Percentiles rank a stretch among this genome's conserved stretches.
These are phyloP conservation scores for Parazoanthus darwini DNA, from an alignment of 92 coral and sea anemone species.

Conservation along the genomic window DNA sequence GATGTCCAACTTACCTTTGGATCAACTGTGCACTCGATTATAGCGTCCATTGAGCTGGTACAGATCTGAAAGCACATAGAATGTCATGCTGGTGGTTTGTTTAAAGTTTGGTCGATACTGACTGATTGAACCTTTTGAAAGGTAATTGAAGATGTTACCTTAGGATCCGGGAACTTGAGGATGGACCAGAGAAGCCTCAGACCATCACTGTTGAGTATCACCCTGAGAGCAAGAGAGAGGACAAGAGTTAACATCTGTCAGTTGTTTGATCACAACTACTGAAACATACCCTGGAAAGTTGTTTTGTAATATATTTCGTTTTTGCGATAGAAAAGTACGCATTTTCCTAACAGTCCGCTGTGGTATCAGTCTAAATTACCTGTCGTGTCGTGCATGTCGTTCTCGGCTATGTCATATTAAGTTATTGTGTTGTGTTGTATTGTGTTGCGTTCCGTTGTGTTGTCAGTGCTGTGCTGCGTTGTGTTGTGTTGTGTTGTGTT, in stretches of 20 bases:
- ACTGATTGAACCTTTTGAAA: background rate
- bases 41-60: constrained; percentile 75
- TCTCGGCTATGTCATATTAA: background rate
- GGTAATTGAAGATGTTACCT: constrained; percentile 46
- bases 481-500: background rate
- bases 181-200: constrained; percentile 89
- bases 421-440: background rate
- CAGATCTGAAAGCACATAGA: constrained; percentile 56
- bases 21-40: constrained; percentile 69
- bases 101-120: background rate
- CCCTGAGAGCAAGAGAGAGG: constrained; percentile 43
- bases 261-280: background rate
- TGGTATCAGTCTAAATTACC: background rate
- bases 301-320: too few relatives aligned
- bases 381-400: background rate
- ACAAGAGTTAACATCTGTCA: too few relatives aligned
- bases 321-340: background rate
- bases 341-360: background rate
- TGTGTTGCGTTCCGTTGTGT: background rate
- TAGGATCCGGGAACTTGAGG: constrained; percentile 68
- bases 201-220: constrained; percentile 81
- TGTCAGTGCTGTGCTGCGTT: background rate
- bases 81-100: background rate
- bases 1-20: constrained; percentile 49
- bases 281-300: background rate